Evolutionary conservation across 30 jellyfish, hydroid and myxozoan species (phyloP).

Genomic region (Aurelia aurita): DNA sequence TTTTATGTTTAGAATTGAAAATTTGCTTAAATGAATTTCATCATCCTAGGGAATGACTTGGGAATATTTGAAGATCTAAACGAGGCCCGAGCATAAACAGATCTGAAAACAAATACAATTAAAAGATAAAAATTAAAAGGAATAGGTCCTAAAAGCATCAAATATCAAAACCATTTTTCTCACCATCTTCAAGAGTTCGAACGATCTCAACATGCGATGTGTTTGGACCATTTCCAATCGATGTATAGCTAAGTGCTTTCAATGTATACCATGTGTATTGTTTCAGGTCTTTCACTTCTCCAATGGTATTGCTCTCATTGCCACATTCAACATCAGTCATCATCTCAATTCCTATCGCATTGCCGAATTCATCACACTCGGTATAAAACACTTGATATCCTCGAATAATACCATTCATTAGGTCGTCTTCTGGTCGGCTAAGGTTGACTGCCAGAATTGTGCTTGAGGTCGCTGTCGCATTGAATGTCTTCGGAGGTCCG

Average conservation of each 20-base stretch:
- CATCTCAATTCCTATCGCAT: neutral
- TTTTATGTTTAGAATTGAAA: too few relatives aligned
- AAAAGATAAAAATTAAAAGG: too few relatives aligned
- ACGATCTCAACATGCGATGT: neutral
- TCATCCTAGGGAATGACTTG: too few relatives aligned
- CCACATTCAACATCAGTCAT: slow-evolving; percentile 5
- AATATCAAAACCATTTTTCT: neutral
- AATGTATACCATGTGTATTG: slow-evolving; percentile 28
- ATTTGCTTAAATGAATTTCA: too few relatives aligned
- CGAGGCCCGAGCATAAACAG: too few relatives aligned
- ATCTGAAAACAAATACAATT: too few relatives aligned
- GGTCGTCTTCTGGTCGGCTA: slow-evolving; percentile 30
- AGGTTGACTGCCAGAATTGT: slow-evolving; percentile 27
- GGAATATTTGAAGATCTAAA: too few relatives aligned
- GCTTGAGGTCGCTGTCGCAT: slow-evolving; percentile 9
- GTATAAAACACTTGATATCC: slow-evolving; percentile 46
- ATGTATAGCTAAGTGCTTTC: slow-evolving; percentile 32
- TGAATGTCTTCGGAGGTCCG: slow-evolving; percentile 52
- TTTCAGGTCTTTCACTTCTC: neutral
- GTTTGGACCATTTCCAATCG: slow-evolving; percentile 41
- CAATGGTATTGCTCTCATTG: neutral
- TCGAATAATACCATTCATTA: slow-evolving; percentile 49
- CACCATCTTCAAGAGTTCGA: slow-evolving; percentile 68
- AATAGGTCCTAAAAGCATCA: too few relatives aligned
- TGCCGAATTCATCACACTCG: neutral